Conservation (phyloP, 2,797 vertebrate species). For the Notamacropus eugenii region DNA sequence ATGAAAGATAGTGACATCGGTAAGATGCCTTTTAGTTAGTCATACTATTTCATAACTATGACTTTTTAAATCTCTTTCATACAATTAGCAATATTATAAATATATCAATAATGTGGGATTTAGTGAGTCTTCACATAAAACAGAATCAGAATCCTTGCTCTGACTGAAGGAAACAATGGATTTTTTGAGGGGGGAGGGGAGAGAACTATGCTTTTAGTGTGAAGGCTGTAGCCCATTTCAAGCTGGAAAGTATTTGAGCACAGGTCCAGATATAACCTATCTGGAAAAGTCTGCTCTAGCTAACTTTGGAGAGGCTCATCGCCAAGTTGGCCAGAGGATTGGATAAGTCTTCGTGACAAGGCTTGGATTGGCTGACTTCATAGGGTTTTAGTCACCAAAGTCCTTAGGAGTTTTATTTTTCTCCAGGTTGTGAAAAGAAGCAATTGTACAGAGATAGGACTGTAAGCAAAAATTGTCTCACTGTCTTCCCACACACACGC, state of each 20-base stretch:
- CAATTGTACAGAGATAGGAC: not conserved
- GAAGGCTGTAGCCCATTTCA: not conserved
- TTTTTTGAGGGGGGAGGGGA: not conserved
- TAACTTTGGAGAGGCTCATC: not conserved
- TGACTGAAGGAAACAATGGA: not conserved
- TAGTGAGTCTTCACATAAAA: not conserved
- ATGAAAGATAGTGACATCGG: too few species aligned
- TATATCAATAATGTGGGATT: not conserved
- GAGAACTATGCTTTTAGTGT: not conserved
- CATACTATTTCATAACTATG: not conserved
- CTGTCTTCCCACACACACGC: not conserved
- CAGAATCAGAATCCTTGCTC: not conserved
- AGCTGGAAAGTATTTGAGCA: not conserved
- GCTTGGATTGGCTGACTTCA: not conserved
- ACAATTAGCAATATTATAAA: not conserved
- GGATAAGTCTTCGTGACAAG: not conserved
- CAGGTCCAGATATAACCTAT: not conserved
- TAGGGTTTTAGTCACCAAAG: not conserved
- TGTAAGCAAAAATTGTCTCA: not conserved
- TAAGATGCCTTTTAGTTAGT: not conserved
- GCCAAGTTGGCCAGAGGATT: not conserved
- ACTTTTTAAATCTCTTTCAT: not conserved
- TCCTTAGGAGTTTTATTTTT: not conserved
- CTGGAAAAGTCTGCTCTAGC: not conserved
- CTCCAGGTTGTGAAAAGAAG: not conserved